A percentile compares a stretch with the other conserved stretches of the same genome.
These are phyloP conservation scores for Solenopsis invicta DNA, from an alignment of 1,140 invertebrate species.

Conservation along the genomic window DNA sequence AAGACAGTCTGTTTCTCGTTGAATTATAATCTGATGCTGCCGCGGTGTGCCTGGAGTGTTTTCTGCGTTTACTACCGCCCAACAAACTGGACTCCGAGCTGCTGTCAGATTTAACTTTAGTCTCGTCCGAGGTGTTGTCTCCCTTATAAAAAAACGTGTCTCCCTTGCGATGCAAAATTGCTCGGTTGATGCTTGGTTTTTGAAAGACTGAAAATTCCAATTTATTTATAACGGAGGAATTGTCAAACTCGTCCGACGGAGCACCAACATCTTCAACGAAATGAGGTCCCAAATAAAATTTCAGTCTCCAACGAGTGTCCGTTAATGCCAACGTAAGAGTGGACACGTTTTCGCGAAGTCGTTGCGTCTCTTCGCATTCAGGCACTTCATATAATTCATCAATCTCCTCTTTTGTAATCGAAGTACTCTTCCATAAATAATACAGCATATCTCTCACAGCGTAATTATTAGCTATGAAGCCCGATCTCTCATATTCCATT, in stretches of 20 bases:
- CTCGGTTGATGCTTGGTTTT: slow-evolving; percentile 50
- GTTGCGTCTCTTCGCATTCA: slow-evolving; percentile 59
- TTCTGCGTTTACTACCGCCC: slow-evolving; percentile 68
- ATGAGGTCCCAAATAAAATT: slow-evolving; percentile 77
- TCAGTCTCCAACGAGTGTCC: slow-evolving; percentile 81
- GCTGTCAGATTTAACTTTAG: slow-evolving; percentile 74
- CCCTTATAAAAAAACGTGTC: slow-evolving; percentile 77
- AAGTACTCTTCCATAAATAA: slow-evolving; percentile 73
- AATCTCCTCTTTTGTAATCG: slow-evolving; percentile 55
- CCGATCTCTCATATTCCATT: slow-evolving; percentile 41
- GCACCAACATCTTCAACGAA: slow-evolving; percentile 71
- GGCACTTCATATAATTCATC: slow-evolving; percentile 42
- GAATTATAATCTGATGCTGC: slow-evolving; percentile 20
- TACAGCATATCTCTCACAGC: slow-evolving; percentile 75
- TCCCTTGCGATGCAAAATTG: slow-evolving; percentile 52
- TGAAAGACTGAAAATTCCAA: neutral
- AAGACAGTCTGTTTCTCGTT: slow-evolving; percentile 70
- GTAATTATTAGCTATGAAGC: slow-evolving; percentile 82
- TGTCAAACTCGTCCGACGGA: slow-evolving; percentile 35
- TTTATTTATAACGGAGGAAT: neutral
- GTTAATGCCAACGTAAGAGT: slow-evolving; percentile 67
- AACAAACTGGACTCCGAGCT: slow-evolving; percentile 77
- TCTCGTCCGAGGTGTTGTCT: slow-evolving; percentile 73
- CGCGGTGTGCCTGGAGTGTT: slow-evolving; percentile 59
- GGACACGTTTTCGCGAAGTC: slow-evolving; percentile 68